Conservation (phyloP, 2,888 invertebrate genomes). For the Rhodophaea formosa region DNA sequence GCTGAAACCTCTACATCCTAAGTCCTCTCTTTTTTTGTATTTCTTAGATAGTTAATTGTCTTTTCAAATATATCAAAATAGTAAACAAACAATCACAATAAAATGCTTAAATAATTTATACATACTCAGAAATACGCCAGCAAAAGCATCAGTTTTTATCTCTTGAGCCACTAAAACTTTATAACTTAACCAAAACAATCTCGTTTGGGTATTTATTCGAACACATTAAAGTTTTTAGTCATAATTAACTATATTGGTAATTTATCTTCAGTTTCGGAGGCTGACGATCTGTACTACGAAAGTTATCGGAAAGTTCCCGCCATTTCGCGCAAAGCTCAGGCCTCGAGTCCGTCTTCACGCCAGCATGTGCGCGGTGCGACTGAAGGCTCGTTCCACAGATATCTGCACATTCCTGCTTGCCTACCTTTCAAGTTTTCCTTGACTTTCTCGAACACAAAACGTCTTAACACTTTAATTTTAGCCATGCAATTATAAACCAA, state of each 20-base stretch:
- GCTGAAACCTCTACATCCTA: too few relatives aligned
- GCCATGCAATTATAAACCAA: conserved; percentile 18
- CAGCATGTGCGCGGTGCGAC: conserved; percentile 70
- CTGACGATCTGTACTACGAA: conserved; percentile 50
- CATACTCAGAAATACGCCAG: conserved; percentile 28
- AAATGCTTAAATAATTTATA: conserved; percentile 17
- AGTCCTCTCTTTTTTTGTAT: too few relatives aligned
- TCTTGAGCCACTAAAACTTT: not conserved
- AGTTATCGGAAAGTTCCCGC: conserved; percentile 71
- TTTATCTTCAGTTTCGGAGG: conserved; percentile 26
- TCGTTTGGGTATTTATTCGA: not conserved
- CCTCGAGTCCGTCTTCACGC: conserved; percentile 55
- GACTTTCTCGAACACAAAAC: conserved; percentile 28
- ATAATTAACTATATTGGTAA: conserved; percentile 9
- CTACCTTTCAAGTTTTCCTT: conserved; percentile 73
- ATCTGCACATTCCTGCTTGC: conserved; percentile 67
- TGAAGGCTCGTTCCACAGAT: conserved; percentile 63
- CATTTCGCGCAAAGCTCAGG: conserved; percentile 47
- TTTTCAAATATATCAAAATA: too few relatives aligned
- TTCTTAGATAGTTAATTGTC: too few relatives aligned
- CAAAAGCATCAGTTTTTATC: conserved; percentile 1
- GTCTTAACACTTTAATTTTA: conserved; percentile 26
- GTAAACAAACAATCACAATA: not conserved
- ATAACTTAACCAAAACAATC: not conserved
- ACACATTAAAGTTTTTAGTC: not conserved